Evolutionary conservation across 2,113 vertebrate genomes (phyloP).

Genomic region (Melanerpes aurifrons): DNA sequence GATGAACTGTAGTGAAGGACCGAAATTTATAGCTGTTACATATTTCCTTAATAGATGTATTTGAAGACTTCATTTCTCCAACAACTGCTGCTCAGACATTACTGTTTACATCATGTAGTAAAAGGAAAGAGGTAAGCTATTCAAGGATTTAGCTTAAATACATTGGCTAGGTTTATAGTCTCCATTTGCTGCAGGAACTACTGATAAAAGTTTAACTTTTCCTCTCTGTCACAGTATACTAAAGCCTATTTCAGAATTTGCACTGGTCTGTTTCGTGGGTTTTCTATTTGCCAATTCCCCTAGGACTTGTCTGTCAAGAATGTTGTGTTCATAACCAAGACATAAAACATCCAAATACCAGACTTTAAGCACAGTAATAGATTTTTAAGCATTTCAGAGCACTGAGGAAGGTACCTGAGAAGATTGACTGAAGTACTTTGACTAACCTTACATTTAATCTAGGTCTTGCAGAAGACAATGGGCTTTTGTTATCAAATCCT

Average conservation of each 20-base stretch:
- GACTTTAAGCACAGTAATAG: background rate
- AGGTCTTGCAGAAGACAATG: slow-evolving; percentile 99
- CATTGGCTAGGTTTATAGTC: background rate
- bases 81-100: slow-evolving; percentile 97
- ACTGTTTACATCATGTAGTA: slow-evolving; percentile 97
- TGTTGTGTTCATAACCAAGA: background rate
- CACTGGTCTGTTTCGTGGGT: background rate
- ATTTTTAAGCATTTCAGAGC: background rate
- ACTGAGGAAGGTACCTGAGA: background rate
- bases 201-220: background rate
- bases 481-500: slow-evolving; percentile 98
- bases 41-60: slow-evolving; percentile 86
- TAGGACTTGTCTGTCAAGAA: background rate
- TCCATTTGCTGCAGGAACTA: background rate
- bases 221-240: background rate
- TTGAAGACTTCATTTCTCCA: slow-evolving; percentile 99
- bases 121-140: slow-evolving; percentile 93
- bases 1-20: background rate
- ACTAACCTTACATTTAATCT: background rate
- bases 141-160: background rate
- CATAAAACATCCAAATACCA: background rate
- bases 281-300: background rate
- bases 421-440: background rate
- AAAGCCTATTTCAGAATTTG: background rate
- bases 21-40: background rate